phyloP scores from a whole-genome alignment of 2,113 vertebrate species.

The Atrichornis clamosus region DNA sequence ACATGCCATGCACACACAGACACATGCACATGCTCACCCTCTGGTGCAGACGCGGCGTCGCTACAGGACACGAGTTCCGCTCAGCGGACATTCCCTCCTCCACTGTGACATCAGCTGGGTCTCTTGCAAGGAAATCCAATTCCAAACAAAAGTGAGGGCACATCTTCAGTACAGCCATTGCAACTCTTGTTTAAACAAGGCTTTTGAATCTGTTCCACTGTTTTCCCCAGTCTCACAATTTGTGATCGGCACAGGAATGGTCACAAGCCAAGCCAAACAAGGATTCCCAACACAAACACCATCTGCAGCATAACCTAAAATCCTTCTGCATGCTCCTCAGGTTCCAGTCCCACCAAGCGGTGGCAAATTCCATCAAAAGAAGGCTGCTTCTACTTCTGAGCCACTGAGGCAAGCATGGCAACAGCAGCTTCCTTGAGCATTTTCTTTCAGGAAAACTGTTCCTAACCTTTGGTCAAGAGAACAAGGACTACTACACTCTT shows the following conservation, averaged over 20 bases:
- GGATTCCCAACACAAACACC: background rate
- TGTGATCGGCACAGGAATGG: background rate
- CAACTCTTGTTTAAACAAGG: background rate
- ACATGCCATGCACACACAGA: background rate
- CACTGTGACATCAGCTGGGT: background rate
- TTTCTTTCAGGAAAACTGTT: background rate
- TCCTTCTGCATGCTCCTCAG: background rate
- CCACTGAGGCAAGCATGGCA: background rate
- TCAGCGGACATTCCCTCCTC: background rate
- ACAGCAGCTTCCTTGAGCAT: background rate
- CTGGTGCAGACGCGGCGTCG: rapidly evolving
- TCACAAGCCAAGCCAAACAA: background rate
- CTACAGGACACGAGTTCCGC: rapidly evolving
- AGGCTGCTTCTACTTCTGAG: background rate
- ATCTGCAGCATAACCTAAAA: background rate
- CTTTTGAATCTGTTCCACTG: background rate
- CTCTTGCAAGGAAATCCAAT: background rate
- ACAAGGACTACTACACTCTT: background rate
- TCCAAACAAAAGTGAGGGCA: background rate
- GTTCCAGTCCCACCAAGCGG: background rate
- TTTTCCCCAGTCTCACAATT: background rate
- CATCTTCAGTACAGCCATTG: background rate
- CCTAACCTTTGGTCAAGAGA: background rate
- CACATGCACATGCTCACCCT: background rate
- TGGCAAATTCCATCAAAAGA: background rate